Evolutionary conservation across 2,888 invertebrate genomes (phyloP), one percentile per base, ranked within the genome.

Genomic region (Melieria crassipennis): DNA sequence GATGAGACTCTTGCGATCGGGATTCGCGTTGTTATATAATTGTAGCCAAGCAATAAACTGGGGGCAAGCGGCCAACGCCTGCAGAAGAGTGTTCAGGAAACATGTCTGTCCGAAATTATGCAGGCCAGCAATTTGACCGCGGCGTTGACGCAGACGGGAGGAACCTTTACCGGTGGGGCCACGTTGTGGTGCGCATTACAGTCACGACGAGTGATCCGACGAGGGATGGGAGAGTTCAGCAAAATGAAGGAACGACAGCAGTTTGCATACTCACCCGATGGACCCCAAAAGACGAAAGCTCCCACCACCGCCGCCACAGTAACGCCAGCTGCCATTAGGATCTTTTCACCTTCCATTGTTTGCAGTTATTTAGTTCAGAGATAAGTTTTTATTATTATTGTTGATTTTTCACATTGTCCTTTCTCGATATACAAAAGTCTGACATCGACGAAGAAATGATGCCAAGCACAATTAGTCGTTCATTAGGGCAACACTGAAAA

Each of bases 21-120:
- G 88, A 71, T 90, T 89, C 7, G 91, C 91, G 76, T 91, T 90
- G 70, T 86, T 86, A 74, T 88, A 88, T 74, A 89, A 88, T 79
- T 91, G 91, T 47, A 97, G 88, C 97, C 97, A 98, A 11, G 90
- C 90, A 72, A 93, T 90, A 82, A 97, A 94, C 73, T 91, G 91
- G 52, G 95, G 93, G 85, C 95, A 95, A 4, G 96, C 93, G 9
- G 97, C 95, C 77, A 97, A 88, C 3, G 96, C 94, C 88, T 98
- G 98, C 45, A 98, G 88, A 62, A 97, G 88, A 0, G 97, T 94
- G 87, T 98, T 98, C 69, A 98, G 88, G 85, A 97, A 98, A 86
- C 98, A 98, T 0, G 97, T 96, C 78, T 94, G 92, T 57, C 97
- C 97, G 75, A 97, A 89, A 88, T 98, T 98, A 77, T 94, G 93